Evolutionary conservation across 1,140 invertebrate genomes (phyloP), one percentile per base, ranked within the genome.

Genomic region (Thalassaphorura encarpata): DNA sequence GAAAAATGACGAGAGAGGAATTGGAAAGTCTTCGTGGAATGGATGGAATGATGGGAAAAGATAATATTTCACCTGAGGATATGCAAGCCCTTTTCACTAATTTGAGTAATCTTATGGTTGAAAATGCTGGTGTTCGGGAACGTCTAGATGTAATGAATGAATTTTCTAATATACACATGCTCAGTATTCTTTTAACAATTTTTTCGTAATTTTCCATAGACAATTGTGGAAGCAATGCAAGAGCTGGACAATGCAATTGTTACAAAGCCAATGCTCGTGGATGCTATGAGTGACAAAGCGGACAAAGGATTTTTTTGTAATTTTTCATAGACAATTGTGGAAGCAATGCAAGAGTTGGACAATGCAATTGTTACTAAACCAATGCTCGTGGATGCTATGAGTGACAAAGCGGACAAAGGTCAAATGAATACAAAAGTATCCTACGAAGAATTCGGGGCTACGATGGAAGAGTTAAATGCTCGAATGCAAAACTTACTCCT

Each of bases 231-330:
- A 1, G 26, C 28, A 1, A 26, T 60, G 1, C 27, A 42, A 36
- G 36, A 26, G 8, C 19, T 65, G 36, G 60, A 65, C 21, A 21
- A 27, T 11, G 36, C 0, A 82, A 85, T 70, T 75, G 82, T 19
- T 77, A 84, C 60, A 77, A 79, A 54, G 77, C 79, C 61, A 80
- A 82, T 62, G 60, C 71, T 84, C 58, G 77, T 81, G 45, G 79
- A 83, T 48, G 76, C 80, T 1, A 70, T 85, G 56, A 80, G 81
- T 0, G 79, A 82, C 21, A 85, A 85, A 70, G 83, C 82, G 0
- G 83, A 85, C 66, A 0, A 31, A 26, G 18, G 15, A 40, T 39
- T 11, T 24, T 4, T 40, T 21, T 24, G 16, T 49, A 11, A 23
- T 11, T 39, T 49, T 19, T 52, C 2, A 1, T 19, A 62, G 60